Conservation (phyloP, 2,113 vertebrate species). For the Vireo altiloquus region DNA sequence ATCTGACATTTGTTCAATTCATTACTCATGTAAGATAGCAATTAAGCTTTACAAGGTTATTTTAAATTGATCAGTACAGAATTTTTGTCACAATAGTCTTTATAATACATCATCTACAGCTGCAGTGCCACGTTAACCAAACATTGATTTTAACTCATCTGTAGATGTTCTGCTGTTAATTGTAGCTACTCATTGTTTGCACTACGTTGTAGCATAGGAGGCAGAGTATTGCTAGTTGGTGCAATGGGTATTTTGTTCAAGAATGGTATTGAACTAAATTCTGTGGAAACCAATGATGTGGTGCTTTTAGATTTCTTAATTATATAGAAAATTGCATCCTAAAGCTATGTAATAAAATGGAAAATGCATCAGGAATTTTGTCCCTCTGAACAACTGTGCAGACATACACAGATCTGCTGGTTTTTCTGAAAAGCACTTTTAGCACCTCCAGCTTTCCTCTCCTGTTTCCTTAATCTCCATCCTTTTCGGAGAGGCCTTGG, state of each 20-base stretch:
- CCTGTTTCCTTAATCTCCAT: background rate
- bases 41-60: constrained; percentile 58
- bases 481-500: background rate
- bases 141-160: background rate
- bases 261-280: background rate
- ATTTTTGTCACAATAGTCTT: background rate
- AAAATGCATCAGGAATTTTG: background rate
- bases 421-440: background rate
- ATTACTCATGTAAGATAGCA: constrained; percentile 32
- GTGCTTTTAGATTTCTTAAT: background rate
- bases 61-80: constrained; percentile 24
- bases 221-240: background rate
- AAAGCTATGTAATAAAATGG: background rate
- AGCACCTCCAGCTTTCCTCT: background rate
- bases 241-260: background rate
- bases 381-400: background rate
- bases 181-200: background rate
- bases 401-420: background rate
- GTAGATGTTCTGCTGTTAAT: background rate
- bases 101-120: background rate
- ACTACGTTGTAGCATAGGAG: background rate
- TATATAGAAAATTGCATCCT: background rate
- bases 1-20: constrained; percentile 55
- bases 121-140: background rate
- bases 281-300: background rate